These are phyloP conservation scores for Physocephala rufipes DNA, from an alignment of 2,888 invertebrate genomes.

Conservation along the genomic window DNA sequence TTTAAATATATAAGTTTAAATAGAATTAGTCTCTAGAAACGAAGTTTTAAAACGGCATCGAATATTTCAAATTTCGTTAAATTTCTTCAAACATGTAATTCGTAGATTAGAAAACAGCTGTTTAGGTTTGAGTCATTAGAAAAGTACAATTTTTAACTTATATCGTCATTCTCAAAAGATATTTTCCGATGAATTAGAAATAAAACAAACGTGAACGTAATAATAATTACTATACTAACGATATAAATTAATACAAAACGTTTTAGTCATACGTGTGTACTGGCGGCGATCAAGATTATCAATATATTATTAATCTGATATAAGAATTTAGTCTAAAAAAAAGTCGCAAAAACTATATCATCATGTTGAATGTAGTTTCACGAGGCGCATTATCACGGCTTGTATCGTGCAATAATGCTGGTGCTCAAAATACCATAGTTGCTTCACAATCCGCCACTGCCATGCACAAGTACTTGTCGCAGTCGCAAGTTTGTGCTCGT, in stretches of 20 bases:
- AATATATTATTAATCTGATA: background rate
- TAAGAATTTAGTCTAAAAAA: slow-evolving; percentile 9
- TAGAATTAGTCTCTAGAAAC: background rate
- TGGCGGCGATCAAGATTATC: too few relatives aligned
- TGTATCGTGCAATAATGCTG: slow-evolving; percentile 48
- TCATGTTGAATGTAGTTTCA: slow-evolving; percentile 58
- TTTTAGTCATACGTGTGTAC: too few relatives aligned
- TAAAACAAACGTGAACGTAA: too few relatives aligned
- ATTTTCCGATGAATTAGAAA: too few relatives aligned
- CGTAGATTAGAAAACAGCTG: slow-evolving; percentile 12
- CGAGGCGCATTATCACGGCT: slow-evolving; percentile 55
- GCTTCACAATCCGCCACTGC: slow-evolving; percentile 49
- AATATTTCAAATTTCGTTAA: background rate
- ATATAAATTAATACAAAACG: too few relatives aligned
- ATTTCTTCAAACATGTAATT: background rate
- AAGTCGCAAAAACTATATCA: slow-evolving; percentile 8
- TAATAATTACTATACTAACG: too few relatives aligned
- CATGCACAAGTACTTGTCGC: slow-evolving; percentile 57
- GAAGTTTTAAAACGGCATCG: background rate
- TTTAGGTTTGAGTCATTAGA: slow-evolving; percentile 15
- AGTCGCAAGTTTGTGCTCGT: slow-evolving; percentile 53
- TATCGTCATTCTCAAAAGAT: background rate
- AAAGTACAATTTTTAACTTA: background rate
- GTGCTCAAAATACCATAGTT: slow-evolving; percentile 50
- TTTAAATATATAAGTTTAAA: background rate